phyloP scores from a whole-genome alignment of 2,888 invertebrate genomes.

The Hirudinaria manillensis region DNA sequence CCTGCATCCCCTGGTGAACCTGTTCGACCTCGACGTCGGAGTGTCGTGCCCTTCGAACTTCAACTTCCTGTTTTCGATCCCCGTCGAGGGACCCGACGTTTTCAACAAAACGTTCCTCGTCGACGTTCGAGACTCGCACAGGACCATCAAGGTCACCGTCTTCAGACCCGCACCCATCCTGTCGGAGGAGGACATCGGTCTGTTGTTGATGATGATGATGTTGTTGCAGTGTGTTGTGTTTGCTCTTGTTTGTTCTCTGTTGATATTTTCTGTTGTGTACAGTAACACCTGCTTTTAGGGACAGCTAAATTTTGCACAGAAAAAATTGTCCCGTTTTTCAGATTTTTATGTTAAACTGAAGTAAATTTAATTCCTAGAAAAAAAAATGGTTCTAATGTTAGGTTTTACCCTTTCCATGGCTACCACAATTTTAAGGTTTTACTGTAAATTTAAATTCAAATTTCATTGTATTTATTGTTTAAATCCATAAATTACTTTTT shows the following conservation, averaged over 20 bases:
- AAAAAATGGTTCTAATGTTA: too few species aligned
- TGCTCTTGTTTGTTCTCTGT: neutral
- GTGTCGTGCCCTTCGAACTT: conserved; percentile 46
- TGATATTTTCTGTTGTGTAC: neutral
- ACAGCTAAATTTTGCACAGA: too few species aligned
- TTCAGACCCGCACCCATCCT: conserved; percentile 38
- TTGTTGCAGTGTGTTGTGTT: neutral
- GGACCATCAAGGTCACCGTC: conserved; percentile 40
- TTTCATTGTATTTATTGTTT: too few species aligned
- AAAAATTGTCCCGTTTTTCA: too few species aligned
- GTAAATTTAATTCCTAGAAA: too few species aligned
- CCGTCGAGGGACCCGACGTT: conserved; percentile 43
- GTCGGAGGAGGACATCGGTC: conserved; percentile 37
- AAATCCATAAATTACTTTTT: too few species aligned
- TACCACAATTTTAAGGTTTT: too few species aligned
- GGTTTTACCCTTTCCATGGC: too few species aligned
- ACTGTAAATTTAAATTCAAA: too few species aligned
- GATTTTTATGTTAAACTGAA: too few species aligned
- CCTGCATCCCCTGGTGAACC: conserved; percentile 41
- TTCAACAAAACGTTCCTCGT: conserved; percentile 39
- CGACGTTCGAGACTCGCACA: conserved; percentile 37
- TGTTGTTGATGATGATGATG: neutral
- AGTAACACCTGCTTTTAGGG: neutral
- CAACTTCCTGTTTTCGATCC: conserved; percentile 44
- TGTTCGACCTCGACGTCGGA: conserved; percentile 47